Evolutionary conservation across 2,888 invertebrate genomes (phyloP), one percentile per base, ranked within the genome.

Genomic region (Dorcus parallelipipedus): DNA sequence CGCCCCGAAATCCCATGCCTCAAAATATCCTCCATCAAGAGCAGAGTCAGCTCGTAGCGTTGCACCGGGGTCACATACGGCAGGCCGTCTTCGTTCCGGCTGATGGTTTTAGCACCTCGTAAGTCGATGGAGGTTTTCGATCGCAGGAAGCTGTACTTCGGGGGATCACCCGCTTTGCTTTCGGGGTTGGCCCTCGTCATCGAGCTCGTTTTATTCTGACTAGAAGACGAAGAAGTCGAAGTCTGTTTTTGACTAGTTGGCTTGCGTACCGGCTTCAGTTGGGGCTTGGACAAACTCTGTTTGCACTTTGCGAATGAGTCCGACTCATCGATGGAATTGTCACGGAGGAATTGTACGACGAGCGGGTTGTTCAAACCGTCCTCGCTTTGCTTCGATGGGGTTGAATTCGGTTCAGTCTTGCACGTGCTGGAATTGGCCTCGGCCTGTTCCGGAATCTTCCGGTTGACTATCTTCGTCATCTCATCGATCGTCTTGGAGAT

Each of bases 11-110:
- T 76, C 3, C 79, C 78, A 69, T 88, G 84, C 55, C 83, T 83
- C 58, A 91, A 77, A 42, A 91, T 79, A 77, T 91, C 91, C 66
- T 90, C 89, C 79, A 91, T 86, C 33, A 91, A 79, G 39, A 91
- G 78, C 43, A 91, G 78, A 14, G 89, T 89, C 9, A 92, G 77
- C 58, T 88, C 88, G 71, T 92, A 91, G 48, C 91, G 79, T 70
- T 91, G 90, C 60, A 86, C 82, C 2, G 91, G 90, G 52, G 89
- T 87, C 1, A 90, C 89, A 38, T 84, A 78, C 0, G 89, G 89
- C 56, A 89, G 75, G 10, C 84, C 85, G 52, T 82, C 76, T 10
- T 78, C 75, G 42, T 83, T 83, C 60, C 82, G 77, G 9, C 78
- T 74, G 59, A 82, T 79, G 7, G 65, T 64, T 47, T 69, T 33